Percentiles rank a stretch among this genome's conserved stretches.
Conservation (phyloP, 2,797 vertebrate species). For the Cirrhinus mrigala region DNA sequence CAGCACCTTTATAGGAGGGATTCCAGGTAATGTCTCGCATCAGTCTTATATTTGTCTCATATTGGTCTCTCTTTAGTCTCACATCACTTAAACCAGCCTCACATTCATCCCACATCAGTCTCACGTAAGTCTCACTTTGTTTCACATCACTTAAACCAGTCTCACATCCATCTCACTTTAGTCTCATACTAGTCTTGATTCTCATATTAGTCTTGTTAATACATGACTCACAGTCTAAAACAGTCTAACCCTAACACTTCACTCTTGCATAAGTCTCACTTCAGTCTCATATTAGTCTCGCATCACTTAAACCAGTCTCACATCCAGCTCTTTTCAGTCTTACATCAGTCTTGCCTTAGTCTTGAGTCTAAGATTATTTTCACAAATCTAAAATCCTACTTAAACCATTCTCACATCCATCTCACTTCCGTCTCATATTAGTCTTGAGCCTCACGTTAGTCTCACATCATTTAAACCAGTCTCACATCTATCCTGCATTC, state of each 20-base stretch:
- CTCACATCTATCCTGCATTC: too few relatives aligned
- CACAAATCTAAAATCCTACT: too few relatives aligned
- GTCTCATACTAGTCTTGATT: not conserved
- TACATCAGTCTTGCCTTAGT: not conserved
- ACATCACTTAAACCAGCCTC: not conserved
- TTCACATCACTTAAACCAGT: too few relatives aligned
- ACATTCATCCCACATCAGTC: not conserved
- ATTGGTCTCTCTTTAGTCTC: not conserved
- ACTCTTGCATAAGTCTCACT: too few relatives aligned
- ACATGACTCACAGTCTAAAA: too few relatives aligned
- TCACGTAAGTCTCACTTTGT: not conserved
- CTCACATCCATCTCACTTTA: not conserved
- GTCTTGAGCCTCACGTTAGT: not conserved
- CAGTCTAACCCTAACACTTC: too few relatives aligned
- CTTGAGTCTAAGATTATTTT: too few relatives aligned
- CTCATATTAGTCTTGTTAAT: not conserved
- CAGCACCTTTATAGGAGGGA: conserved; percentile 90
- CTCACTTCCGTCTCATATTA: rapidly evolving
- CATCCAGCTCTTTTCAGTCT: too few relatives aligned
- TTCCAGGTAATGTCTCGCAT: conserved; percentile 83
- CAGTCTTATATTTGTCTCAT: not conserved
- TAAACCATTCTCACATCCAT: not conserved
- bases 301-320: too few relatives aligned
- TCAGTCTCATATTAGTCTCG: too few relatives aligned
- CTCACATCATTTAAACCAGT: too few relatives aligned